Percentiles rank a stretch among this genome's conserved stretches.
Conservation (phyloP, 1,140 invertebrate genomes). For the Pseudomyrmex cubaensis region DNA sequence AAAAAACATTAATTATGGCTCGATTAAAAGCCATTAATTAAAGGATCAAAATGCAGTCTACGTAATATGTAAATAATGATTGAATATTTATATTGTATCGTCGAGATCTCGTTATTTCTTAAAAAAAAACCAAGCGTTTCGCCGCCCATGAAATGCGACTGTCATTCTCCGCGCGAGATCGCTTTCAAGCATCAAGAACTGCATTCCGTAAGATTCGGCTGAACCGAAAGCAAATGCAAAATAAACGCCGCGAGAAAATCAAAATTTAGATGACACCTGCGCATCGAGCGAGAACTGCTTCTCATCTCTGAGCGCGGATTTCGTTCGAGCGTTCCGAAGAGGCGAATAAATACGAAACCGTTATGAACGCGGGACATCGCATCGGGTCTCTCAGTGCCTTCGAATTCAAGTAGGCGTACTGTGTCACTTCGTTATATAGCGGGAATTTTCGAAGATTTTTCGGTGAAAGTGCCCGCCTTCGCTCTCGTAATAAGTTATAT, state of each 20-base stretch:
- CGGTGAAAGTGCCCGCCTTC: conserved; percentile 45
- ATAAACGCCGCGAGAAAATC: conserved; percentile 19
- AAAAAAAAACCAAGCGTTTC: not conserved
- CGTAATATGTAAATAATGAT: too few species aligned
- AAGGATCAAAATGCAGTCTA: too few species aligned
- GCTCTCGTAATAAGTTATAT: not conserved
- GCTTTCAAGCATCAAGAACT: conserved; percentile 18
- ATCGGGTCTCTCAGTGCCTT: conserved; percentile 1
- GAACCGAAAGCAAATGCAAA: conserved; percentile 1
- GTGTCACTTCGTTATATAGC: conserved; percentile 36
- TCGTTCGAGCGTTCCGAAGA: not conserved
- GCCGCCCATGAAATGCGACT: not conserved
- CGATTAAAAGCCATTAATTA: too few species aligned
- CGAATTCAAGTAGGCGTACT: conserved; percentile 48
- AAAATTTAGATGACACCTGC: conserved; percentile 28
- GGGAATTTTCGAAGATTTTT: conserved; percentile 37
- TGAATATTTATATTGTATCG: not conserved
- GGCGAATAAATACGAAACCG: conserved; percentile 27
- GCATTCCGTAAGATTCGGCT: conserved; percentile 42
- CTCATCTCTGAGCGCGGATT: conserved; percentile 21
- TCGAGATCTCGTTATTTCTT: not conserved
- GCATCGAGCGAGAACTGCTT: not conserved
- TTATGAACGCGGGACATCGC: conserved; percentile 30
- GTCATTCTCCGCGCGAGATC: not conserved
- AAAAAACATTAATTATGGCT: too few species aligned